Base-by-base conservation (phyloP, 2,797 vertebrate genomes). In the Semotilus atromaculatus region DNA sequence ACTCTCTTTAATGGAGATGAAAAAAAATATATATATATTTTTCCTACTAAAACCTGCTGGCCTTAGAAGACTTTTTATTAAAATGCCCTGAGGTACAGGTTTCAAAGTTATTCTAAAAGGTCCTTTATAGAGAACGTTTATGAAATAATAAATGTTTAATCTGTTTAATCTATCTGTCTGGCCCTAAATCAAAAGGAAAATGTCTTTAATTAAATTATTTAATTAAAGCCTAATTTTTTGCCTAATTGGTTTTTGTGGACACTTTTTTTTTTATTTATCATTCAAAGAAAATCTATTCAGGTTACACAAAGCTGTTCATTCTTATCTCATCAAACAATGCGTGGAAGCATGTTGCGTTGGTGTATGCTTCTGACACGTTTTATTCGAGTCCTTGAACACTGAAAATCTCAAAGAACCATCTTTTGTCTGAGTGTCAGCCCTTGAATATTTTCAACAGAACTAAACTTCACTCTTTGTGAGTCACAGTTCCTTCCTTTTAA, bases 251-350 rank as follows among this genome's bases (percentile, higher is more conserved):
- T 80, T 55, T 68, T 8, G 14, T 53, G 34, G 45, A 78, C 31
- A 62, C 40, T 60, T 38, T 40, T 76, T 40, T 76, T 85, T 81
- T 75, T n/a, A 81, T 81, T 75, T n/a, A 81, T 85, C 51, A 14
- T 76, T 67, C 31, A 36, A 86, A 79, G 26, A 72, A 72, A 84
- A 71, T 45, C 75, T 26, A 62, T 73, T 84, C 55, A 86, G 68
- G 43, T 75, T 78, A 71, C 26, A 83, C 79, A 83, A 80, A 85
- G 66, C 81, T 66, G 34, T 60, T 64, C 55, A 45, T 36, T 76
- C 53, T 45, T 60, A 48, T 48, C 53, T 84, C 36, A 53, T 84
- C 74, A 29, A 85, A 88, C 86, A 88, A 88, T 85, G 75, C 60
- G 77, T 80, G 66, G 71, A 83, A 55, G 76, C 58, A 72, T 78